Base-by-base conservation (phyloP, 2,113 vertebrate species). In the Notothenia rossii region DNA sequence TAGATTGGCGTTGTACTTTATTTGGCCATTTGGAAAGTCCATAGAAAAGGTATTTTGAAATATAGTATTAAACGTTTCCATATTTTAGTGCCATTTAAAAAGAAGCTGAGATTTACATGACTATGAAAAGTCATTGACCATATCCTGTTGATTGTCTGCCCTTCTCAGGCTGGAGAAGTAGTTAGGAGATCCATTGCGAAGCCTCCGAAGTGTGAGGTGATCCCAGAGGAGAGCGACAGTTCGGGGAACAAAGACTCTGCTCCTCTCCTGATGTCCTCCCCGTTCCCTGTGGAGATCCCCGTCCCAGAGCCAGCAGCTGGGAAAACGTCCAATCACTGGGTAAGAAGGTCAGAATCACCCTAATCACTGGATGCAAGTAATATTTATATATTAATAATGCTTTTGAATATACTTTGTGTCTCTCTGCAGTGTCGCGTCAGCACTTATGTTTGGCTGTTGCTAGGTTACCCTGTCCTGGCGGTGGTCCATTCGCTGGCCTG, bases 1-100 rank as follows among this genome's bases (percentile, higher is more conserved):
- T 74, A 72, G 88, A 56, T 77, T 97, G 79, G 93, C 96, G 0
- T 36, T 85, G 11, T 96, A 96, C 86, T 96, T 96, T 80, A 85
- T 97, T 29, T 96, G 96, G 96, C 96, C 96, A 0, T 97, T 98
- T 59, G 95, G 95, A 36, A 97, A 95, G 83, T 95, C 93, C 0
- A 91, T 96, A 70, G 92, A 93, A 67, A 94, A 94, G 91, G 94
- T 94, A 91, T 89, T 33, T 14, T 22, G 3, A 33, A 7, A 8
- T 2, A 10, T 11, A 18, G 22, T 55, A 7, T 59, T 2, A 43
- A 9, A 48, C 7, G 15, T 12, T 63, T 55, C 10, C 15, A 29
- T 70, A 36, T 12, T 62, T 2, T 40, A 43, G 48, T 14, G 13
- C 1, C 8, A 5, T 40, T 40, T 5, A 9, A 59, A 50, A 17